phyloP scores from a whole-genome alignment of 2,797 vertebrate species.

The Enoplosus armatus region DNA sequence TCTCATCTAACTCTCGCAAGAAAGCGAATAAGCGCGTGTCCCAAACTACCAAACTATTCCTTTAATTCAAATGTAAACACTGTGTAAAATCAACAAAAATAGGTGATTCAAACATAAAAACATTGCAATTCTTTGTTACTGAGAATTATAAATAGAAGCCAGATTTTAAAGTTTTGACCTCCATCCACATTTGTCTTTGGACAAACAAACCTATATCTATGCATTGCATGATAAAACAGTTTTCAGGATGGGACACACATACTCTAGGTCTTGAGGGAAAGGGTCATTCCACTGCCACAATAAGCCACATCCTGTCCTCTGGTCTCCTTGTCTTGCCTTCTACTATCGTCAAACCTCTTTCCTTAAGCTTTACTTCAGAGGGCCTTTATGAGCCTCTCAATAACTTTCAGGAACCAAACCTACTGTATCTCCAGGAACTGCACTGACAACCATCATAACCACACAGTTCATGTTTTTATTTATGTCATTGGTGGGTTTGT shows the following conservation, averaged over 20 bases:
- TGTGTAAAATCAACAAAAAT: not conserved
- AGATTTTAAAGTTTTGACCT: not conserved
- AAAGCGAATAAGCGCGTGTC: not conserved
- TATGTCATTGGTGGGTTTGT: not conserved
- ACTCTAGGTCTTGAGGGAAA: slow-evolving; percentile 20
- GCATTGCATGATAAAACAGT: slow-evolving; percentile 25
- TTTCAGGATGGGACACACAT: slow-evolving; percentile 25
- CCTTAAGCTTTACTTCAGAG: slow-evolving; percentile 17
- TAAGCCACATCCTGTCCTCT: slow-evolving; percentile 11
- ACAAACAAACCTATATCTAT: slow-evolving; percentile 33
- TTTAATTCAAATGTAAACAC: slow-evolving; percentile 1
- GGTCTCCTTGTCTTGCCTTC: slow-evolving; percentile 1
- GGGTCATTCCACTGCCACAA: slow-evolving; percentile 14
- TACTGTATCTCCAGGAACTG: slow-evolving; percentile 18
- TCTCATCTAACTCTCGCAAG: not conserved
- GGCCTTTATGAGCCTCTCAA: slow-evolving; percentile 24
- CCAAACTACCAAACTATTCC: not conserved
- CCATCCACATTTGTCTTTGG: not conserved
- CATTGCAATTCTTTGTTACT: slow-evolving; percentile 7
- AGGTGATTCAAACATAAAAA: not conserved
- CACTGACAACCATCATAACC: slow-evolving; percentile 20
- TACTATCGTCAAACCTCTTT: slow-evolving; percentile 9
- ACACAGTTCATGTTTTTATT: slow-evolving; percentile 15
- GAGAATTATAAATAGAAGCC: slow-evolving; percentile 10
- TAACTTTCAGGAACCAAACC: slow-evolving; percentile 51